Percentiles rank a stretch among this genome's conserved stretches.
Evolutionary conservation across 2,888 invertebrate species (phyloP).

Genomic region (Pristionchus japonicus): DNA sequence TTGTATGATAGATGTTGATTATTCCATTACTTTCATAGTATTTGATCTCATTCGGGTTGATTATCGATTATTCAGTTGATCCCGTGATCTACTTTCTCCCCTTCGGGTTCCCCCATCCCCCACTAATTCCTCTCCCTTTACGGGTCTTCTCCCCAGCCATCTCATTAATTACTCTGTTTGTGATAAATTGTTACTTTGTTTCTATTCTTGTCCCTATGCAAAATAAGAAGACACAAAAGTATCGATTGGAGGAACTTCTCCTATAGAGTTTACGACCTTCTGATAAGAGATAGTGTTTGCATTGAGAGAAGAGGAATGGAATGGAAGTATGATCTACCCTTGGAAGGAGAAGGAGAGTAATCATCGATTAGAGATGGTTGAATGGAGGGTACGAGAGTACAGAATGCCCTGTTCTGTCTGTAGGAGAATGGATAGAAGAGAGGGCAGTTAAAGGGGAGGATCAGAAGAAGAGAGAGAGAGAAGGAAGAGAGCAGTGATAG

Average conservation of each 20-base stretch:
- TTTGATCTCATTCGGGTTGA: background rate
- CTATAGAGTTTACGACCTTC: background rate
- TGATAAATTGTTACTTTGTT: constrained; percentile 15
- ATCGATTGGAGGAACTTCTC: background rate
- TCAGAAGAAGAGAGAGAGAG: background rate
- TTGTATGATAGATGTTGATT: background rate
- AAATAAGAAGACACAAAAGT: background rate
- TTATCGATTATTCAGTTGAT: background rate
- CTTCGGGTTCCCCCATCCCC: background rate
- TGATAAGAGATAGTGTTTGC: constrained; percentile 13
- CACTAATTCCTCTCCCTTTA: background rate
- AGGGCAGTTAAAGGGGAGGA: background rate
- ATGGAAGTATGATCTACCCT: background rate
- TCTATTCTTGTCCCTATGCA: background rate
- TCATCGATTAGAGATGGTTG: constrained; percentile 24
- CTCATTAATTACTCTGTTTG: background rate
- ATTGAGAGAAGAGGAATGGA: background rate
- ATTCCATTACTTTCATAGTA: background rate
- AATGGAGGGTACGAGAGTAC: constrained; percentile 9
- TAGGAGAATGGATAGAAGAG: background rate
- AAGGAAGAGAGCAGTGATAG: background rate
- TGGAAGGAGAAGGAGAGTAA: background rate
- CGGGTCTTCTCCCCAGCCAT: background rate
- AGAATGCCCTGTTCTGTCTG: background rate
- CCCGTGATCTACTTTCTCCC: background rate